A percentile compares a stretch with the other conserved stretches of the same genome.
phyloP scores from a whole-genome alignment of 2,888 invertebrate genomes.

The Luffia ferchaultella region DNA sequence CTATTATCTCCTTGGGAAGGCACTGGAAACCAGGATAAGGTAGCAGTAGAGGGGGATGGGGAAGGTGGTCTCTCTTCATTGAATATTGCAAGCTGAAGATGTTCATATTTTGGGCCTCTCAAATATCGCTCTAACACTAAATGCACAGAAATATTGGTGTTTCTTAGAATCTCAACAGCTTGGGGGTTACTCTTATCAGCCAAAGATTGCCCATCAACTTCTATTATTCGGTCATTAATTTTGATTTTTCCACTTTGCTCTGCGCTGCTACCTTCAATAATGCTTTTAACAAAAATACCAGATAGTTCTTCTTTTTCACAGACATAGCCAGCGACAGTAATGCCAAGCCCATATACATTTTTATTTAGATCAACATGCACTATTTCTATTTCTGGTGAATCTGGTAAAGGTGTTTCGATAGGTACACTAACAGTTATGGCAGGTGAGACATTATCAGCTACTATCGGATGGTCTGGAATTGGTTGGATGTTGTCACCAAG shows the following conservation, averaged over 20 bases:
- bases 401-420: constrained; percentile 62
- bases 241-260: constrained; percentile 90
- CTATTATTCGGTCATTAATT: constrained; percentile 96
- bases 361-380: constrained; percentile 90
- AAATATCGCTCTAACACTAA: constrained; percentile 92
- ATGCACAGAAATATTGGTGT: constrained; percentile 90
- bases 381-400: constrained; percentile 88
- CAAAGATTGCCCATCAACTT: constrained; percentile 90
- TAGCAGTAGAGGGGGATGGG: constrained; percentile 81
- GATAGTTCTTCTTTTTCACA: constrained; percentile 98
- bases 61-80: constrained; percentile 63
- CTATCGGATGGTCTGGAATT: constrained; percentile 28
- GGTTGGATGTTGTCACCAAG: constrained; percentile 50
- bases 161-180: constrained; percentile 93
- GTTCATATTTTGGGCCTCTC: constrained; percentile 92
- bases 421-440: constrained; percentile 58
- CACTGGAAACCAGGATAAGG: constrained; percentile 84
- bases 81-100: constrained; percentile 87
- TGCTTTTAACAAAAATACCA: constrained; percentile 99
- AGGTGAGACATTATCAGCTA: constrained; percentile 15
- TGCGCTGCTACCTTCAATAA: constrained; percentile 96
- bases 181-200: constrained; percentile 95
- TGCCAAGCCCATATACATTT: constrained; percentile 91
- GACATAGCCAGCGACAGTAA: constrained; percentile 96
- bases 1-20: constrained; percentile 72